Evolutionary conservation across 2,888 invertebrate genomes (phyloP).

Genomic region (Mesorhabditis spiculigera): DNA sequence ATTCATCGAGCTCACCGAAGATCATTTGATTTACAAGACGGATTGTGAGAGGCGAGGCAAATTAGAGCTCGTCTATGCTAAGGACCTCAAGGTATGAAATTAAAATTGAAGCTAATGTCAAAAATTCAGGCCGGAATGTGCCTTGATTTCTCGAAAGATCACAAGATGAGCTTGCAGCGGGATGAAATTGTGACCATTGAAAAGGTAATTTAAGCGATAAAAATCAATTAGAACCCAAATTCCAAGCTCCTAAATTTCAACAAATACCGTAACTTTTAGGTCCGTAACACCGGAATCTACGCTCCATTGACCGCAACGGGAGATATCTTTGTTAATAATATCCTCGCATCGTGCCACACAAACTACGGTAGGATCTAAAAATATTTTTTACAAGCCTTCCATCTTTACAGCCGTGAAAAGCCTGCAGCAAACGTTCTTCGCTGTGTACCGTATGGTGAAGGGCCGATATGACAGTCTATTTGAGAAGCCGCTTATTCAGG

Average conservation of each 20-base stretch:
- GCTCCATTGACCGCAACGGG: not conserved
- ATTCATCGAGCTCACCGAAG: slow-evolving; percentile 1
- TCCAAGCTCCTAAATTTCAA: not conserved
- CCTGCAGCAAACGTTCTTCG: not conserved
- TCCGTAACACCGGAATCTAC: not conserved
- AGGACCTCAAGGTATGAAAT: not conserved
- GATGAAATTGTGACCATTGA: not conserved
- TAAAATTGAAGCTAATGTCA: not conserved
- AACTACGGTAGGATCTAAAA: not conserved
- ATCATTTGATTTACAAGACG: slow-evolving; percentile 1
- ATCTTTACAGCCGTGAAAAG: not conserved
- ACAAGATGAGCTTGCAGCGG: not conserved
- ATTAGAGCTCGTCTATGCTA: not conserved
- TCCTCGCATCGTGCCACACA: slow-evolving; percentile 3
- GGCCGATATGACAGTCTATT: not conserved
- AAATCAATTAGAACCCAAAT: not conserved
- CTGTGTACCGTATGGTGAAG: not conserved
- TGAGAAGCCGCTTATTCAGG: not conserved
- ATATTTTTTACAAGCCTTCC: not conserved
- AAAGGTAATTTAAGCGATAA: not conserved
- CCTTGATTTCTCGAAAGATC: not conserved
- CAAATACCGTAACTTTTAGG: not conserved
- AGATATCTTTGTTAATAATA: slow-evolving; percentile 3
- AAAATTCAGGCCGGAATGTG: not conserved
- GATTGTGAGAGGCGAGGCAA: not conserved